Evolutionary conservation across 2,797 vertebrate genomes (phyloP).

Genomic region (Harpagifer antarcticus): DNA sequence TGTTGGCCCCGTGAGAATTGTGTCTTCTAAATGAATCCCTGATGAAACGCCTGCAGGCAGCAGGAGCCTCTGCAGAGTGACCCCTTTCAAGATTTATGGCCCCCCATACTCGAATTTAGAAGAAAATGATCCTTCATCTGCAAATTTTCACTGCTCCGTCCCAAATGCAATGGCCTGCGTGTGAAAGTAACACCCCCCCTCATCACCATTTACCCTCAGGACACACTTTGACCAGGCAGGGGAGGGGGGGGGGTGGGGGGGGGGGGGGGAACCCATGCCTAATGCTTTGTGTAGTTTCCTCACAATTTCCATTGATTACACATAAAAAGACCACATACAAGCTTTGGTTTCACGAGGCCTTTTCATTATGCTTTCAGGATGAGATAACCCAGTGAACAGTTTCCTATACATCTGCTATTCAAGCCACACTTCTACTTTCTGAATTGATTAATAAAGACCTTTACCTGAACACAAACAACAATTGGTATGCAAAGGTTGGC

Average conservation of each 20-base stretch:
- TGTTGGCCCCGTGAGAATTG: conserved; percentile 47
- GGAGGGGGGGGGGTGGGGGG: too few species aligned
- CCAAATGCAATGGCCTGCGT: conserved; percentile 64
- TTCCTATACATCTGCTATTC: conserved; percentile 11
- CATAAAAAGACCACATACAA: conserved; percentile 73
- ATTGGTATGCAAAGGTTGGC: conserved; percentile 10
- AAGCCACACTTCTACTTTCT: conserved; percentile 3
- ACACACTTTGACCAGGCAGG: conserved; percentile 69
- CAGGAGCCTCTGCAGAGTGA: conserved; percentile 36
- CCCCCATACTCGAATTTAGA: conserved; percentile 53
- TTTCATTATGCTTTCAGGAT: conserved; percentile 50
- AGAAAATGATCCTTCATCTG: conserved; percentile 69
- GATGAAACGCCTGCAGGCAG: conserved; percentile 54
- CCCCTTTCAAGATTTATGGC: conserved; percentile 62
- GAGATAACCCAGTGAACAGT: conserved; percentile 24
- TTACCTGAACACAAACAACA: conserved; percentile 1
- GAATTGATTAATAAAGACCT: neutral
- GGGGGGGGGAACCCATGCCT: conserved; percentile 24
- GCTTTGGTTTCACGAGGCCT: conserved; percentile 48
- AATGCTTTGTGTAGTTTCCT: conserved; percentile 64
- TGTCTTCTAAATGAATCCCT: conserved; percentile 53
- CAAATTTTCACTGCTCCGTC: conserved; percentile 58
- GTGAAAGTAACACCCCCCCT: conserved; percentile 56
- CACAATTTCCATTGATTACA: conserved; percentile 79
- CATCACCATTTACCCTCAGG: conserved; percentile 70